These are phyloP conservation scores for Bradypodion pumilum DNA, from an alignment of 2,797 vertebrate genomes.

Conservation along the genomic window DNA sequence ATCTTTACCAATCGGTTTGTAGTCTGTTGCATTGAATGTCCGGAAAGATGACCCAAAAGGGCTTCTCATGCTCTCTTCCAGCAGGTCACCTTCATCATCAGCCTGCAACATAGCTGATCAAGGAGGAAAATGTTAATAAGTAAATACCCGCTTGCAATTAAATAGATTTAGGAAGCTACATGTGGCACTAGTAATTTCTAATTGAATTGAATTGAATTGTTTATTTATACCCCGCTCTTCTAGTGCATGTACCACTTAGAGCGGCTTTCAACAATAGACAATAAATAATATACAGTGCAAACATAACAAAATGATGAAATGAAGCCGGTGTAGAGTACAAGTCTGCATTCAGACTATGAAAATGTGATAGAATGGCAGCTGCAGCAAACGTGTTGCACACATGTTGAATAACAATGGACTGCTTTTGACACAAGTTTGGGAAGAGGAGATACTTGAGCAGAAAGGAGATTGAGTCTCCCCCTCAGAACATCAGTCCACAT, in stretches of 20 bases:
- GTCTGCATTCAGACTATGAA: background rate
- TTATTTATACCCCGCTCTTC: too few species aligned
- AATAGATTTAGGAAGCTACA: background rate
- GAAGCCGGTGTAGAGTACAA: background rate
- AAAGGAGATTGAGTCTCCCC: background rate
- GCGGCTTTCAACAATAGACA: too few species aligned
- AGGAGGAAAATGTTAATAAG: constrained; percentile 40
- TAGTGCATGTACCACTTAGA: too few species aligned
- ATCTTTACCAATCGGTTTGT: constrained; percentile 94
- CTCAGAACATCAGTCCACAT: too few species aligned
- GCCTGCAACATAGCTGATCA: constrained; percentile 94
- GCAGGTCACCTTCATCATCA: constrained; percentile 96
- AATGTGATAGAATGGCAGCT: background rate
- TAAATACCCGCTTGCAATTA: background rate
- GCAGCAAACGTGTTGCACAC: too few species aligned
- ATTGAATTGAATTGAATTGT: too few species aligned
- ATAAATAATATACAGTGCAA: too few species aligned
- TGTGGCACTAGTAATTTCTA: background rate
- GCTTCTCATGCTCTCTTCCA: constrained; percentile 98
- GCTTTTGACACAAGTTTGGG: background rate
- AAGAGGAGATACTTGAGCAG: background rate
- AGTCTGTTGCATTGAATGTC: constrained; percentile 98
- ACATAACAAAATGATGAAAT: background rate
- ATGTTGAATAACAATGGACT: background rate
- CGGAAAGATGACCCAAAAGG: constrained; percentile 98